A percentile compares a stretch with the other conserved stretches of the same genome.
Evolutionary conservation across 2,888 invertebrate genomes (phyloP).

Genomic region (Tethea ocularis): DNA sequence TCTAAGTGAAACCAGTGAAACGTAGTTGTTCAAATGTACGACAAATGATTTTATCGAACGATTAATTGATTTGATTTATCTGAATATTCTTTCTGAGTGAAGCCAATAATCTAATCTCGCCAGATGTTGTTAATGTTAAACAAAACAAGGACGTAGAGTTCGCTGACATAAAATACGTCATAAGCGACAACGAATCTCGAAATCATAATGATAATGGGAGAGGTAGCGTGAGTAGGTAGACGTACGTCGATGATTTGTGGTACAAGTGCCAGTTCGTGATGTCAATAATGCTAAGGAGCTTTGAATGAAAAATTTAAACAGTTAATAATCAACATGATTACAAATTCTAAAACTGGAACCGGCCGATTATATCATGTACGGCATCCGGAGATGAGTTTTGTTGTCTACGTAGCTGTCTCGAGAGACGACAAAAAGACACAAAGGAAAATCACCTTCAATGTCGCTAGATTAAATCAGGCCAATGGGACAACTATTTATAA

Average conservation of each 20-base stretch:
- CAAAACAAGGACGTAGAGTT: slow-evolving; percentile 34
- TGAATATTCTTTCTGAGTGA: neutral
- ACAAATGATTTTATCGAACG: too few relatives aligned
- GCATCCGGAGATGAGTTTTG: neutral
- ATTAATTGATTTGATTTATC: neutral
- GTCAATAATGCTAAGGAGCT: too few relatives aligned
- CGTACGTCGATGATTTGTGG: neutral
- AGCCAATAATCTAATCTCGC: slow-evolving; percentile 19
- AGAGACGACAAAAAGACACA: neutral
- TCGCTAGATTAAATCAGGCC: slow-evolving; percentile 2
- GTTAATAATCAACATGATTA: neutral
- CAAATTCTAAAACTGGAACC: neutral
- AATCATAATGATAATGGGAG: slow-evolving; percentile 33
- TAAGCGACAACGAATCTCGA: slow-evolving; percentile 26
- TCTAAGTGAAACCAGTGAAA: too few relatives aligned
- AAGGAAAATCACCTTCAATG: neutral
- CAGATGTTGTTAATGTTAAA: slow-evolving; percentile 19
- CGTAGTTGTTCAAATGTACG: too few relatives aligned
- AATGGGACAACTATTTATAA: slow-evolving; percentile 18
- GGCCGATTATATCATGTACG: too few relatives aligned
- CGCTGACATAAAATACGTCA: slow-evolving; percentile 34
- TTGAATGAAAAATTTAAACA: too few relatives aligned
- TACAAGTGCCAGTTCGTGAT: neutral
- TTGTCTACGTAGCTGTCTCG: neutral
- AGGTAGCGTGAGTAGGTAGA: neutral